Evolutionary conservation across 37 sponge, comb jelly and placozoan genomes (phyloP), one percentile per base, ranked within the genome.

Genomic region (Bolinopsis microptera): DNA sequence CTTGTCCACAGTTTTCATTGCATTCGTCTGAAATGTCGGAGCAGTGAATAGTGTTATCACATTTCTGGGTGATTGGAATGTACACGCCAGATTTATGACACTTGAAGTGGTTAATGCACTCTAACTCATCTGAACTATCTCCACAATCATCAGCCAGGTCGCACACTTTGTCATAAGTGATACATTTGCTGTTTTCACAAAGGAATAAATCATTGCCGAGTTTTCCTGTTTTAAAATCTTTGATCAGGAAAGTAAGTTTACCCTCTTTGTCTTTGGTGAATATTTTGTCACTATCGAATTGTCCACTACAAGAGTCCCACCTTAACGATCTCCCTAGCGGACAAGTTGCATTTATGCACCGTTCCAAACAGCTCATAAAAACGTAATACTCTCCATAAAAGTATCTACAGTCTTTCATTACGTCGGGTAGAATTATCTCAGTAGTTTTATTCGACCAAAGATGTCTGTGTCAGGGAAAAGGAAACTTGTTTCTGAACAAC

Each of bases 21-120:
- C 83, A 82, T 23, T 82, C 83, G 83, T 82, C 83, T 5, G 83
- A 82, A 1, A 32, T 32, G 30, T 82, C 83, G 1, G 35, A 31
- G 38, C 83, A 82, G 38, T 82, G 32, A 36, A 82, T 35, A 8
- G 30, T 31, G 1, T 23, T 23, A 82, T 82, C 83, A 35, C 83
- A 82, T 18, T 36, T 35, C 37, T 82, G 35, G 23, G 3, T 23
- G 23, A 82, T 24, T 0, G 83, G 38, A 3, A 82, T 2, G 37
- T 36, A 82, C 8, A 23, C 22, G 8, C 30, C 38, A 3, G 38
- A 21, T 36, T 32, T 23, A 3, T 31, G 13, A 35, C 83, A 82
- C 23, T 31, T 3, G 38, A 82, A 82, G 23, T 82, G 83, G 37
- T 82, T 82, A 1, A 21, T 32, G 31, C 83, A 35, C 83, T 23